These are phyloP conservation scores for Podabrus alpinus DNA, from an alignment of 2,888 invertebrate species.

Conservation along the genomic window DNA sequence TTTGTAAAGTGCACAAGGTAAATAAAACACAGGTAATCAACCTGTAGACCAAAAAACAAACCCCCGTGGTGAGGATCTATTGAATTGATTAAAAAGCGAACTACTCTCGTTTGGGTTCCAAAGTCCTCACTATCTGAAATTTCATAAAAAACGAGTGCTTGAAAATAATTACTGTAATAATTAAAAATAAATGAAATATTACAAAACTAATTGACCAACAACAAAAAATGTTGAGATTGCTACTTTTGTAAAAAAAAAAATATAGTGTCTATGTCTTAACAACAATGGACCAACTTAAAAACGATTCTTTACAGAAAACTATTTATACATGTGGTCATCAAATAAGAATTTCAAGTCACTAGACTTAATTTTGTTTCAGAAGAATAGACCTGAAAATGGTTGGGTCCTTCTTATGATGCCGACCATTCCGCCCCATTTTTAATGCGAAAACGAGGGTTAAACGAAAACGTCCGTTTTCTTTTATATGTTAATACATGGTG, in stretches of 20 bases:
- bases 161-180: not conserved
- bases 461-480: not conserved
- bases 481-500: not conserved
- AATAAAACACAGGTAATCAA: not conserved
- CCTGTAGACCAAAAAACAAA: not conserved
- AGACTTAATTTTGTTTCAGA: not conserved
- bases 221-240: too few relatives aligned
- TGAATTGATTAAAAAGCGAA: not conserved
- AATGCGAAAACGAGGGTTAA: not conserved
- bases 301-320: not conserved
- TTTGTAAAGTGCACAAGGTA: not conserved
- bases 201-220: too few relatives aligned
- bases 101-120: not conserved
- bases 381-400: not conserved
- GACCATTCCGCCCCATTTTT: not conserved
- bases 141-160: not conserved
- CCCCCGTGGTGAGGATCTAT: not conserved
- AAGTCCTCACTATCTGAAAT: not conserved
- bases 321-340: not conserved
- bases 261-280: too few relatives aligned
- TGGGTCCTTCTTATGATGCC: not conserved
- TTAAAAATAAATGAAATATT: not conserved
- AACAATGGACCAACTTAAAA: not conserved
- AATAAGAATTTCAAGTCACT: not conserved
- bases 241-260: too few relatives aligned